Evolutionary conservation across 1,140 invertebrate genomes (phyloP).

Genomic region (Sweltsa coloradensis): DNA sequence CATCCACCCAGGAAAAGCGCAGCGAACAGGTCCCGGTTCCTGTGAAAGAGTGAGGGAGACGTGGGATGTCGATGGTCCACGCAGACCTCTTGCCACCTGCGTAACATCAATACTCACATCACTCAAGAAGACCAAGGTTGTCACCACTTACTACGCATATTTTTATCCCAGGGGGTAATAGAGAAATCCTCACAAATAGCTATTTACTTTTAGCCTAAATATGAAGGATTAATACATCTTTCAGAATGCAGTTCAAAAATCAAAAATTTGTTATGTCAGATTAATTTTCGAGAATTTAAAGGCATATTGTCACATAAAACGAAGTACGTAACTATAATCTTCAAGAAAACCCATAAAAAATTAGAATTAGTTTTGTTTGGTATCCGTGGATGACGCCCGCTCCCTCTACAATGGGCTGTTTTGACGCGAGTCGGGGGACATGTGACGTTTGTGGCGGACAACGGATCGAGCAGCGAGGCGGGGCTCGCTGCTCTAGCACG

Average conservation of each 20-base stretch:
- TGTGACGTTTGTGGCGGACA: too few relatives aligned
- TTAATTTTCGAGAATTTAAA: too few relatives aligned
- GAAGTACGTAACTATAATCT: too few relatives aligned
- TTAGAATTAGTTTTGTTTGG: too few relatives aligned
- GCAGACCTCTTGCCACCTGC: slow-evolving; percentile 26
- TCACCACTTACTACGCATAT: slow-evolving; percentile 6
- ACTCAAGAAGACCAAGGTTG: neutral
- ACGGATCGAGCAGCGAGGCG: too few relatives aligned
- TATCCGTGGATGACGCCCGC: too few relatives aligned
- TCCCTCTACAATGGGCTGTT: too few relatives aligned
- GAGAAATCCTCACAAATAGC: neutral
- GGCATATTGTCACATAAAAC: too few relatives aligned
- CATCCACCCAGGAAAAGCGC: slow-evolving; percentile 78
- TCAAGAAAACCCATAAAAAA: too few relatives aligned
- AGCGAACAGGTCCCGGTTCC: slow-evolving; percentile 91
- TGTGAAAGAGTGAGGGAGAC: slow-evolving; percentile 59
- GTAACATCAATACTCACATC: slow-evolving; percentile 20
- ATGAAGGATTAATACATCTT: neutral
- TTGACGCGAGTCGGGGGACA: too few relatives aligned
- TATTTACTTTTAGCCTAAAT: neutral
- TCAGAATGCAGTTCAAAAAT: neutral
- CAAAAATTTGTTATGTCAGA: neutral
- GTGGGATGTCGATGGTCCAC: slow-evolving; percentile 57
- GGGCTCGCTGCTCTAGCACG: too few relatives aligned
- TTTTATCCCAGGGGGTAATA: neutral